Base-by-base conservation (phyloP, 2,888 invertebrate genomes). In the Drosophila pseudotalamancana region DNA sequence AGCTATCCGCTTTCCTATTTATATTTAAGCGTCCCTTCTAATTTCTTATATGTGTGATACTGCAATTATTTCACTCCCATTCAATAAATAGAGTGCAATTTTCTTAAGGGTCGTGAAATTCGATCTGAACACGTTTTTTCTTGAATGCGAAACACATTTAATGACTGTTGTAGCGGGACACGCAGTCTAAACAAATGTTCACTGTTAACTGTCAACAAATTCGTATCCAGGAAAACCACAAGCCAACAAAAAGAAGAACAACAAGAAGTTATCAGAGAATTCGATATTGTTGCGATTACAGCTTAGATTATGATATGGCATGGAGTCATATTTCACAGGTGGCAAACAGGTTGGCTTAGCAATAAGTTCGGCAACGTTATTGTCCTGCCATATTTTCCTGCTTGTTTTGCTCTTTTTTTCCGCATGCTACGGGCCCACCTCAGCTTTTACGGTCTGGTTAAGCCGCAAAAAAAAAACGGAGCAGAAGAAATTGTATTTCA, bases 201-300 rank as follows among this genome's bases (percentile, higher is more conserved):
- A 46, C 4, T 74, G 74, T 50, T 74, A 45, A 61, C 51, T 67
- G 61, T 59, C 74, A 76, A 74, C 78, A 74, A 61, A 77, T 74
- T 57, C 55, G 55, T 64, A 40, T 37, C 11, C 32, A 46, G 35
- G 39, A 35, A 72, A 63, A 46, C 16, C 40, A 8, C 14, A n/a
- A 32, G 11, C 16, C 18, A 11, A 18, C 9, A 25, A 9, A 19
- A 31, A 27, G 6, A 23, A 39, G 19, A 31, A 27, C 9, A 23
- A 39, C 9, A 25, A 12, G 14, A 4, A 29, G 12, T 32, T 35
- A 54, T 23, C 55, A 11, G 16, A 4, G 25, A 39, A 60, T 31
- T 29, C 19, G 62, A 63, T 51, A 63, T 32, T 34, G 45, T 51
- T 51, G 39, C 61, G 61, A 51, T 34, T 32, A 45, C 45, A 27